Evolutionary conservation across 2,888 invertebrate genomes (phyloP), one percentile per base, ranked within the genome.

Genomic region (Dichetophora obliterata): DNA sequence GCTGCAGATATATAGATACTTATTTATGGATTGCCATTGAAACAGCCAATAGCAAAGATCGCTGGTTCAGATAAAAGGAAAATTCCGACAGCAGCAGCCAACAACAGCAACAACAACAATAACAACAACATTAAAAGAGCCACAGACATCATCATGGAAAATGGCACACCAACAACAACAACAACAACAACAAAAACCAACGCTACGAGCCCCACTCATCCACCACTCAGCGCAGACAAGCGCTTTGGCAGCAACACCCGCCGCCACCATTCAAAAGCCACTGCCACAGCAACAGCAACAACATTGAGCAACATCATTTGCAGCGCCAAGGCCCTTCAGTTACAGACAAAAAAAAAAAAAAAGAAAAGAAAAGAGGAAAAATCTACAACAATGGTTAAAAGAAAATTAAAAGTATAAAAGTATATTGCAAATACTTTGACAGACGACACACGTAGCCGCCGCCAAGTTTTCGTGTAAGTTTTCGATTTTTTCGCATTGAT

Each of bases 51-150:
- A 22, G 68, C 68, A 68, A 68, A 68, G 68, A 68, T 68, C 50
- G 22, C 27, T 43, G 34, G 27, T 19, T 27, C 22, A 68, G 68
- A 68, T 68, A 68, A 68, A 68, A 68, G 68, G 68, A 50, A 68
- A 50, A 68, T 22, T 22, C 27, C 68, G 27, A 68, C 50, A 68
- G 50, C 50, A 68, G 37, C 48, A 43, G 37, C 34, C 37, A 66
- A 37, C 3, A 66, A 37, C 19, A 65, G 37, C 34, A 34, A 65
- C 37, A 14, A 37, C 3, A 65, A 84, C 85, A n/a, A n/a, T n/a
- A 85, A 85, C 83, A 84, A 78, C 84, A 84, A 83, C 80, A 71
- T 80, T 80, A 75, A 79, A 81, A 19, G 34, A 34, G 68, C 48
- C 68, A 50, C 68, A 48, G 50, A 24, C 68, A 50, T 68, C 68